phyloP scores from a whole-genome alignment of 2,888 invertebrate species.

The Caenorhabditis becei region DNA sequence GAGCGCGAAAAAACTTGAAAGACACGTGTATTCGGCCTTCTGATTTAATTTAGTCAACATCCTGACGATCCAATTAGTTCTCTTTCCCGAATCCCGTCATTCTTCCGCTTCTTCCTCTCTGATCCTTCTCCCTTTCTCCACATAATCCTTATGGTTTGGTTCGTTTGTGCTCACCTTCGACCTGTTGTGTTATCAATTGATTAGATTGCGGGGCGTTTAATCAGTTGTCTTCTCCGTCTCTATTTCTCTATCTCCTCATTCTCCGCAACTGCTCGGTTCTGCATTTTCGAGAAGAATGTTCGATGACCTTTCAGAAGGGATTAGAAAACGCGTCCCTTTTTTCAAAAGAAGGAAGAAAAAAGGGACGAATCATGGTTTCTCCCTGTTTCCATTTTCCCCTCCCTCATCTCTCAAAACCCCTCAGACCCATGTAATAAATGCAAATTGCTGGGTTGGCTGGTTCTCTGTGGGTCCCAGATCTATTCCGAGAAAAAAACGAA shows the following conservation, averaged over 20 bases:
- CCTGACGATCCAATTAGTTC: slow-evolving; percentile 22
- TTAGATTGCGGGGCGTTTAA: slow-evolving; percentile 41
- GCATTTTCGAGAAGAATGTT: slow-evolving; percentile 30
- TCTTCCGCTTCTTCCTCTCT: neutral
- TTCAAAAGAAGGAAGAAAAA: slow-evolving; percentile 9
- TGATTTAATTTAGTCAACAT: slow-evolving; percentile 30
- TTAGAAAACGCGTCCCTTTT: slow-evolving; percentile 25
- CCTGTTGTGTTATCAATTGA: slow-evolving; percentile 34
- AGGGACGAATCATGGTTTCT: slow-evolving; percentile 18
- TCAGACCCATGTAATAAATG: slow-evolving; percentile 43
- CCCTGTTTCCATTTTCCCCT: slow-evolving; percentile 1
- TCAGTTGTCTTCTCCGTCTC: slow-evolving; percentile 18
- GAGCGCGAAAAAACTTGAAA: neutral
- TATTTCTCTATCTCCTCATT: neutral
- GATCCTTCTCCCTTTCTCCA: neutral
- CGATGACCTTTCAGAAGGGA: slow-evolving; percentile 23
- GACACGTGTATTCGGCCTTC: slow-evolving; percentile 18
- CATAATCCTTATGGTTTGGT: neutral
- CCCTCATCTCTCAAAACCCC: neutral
- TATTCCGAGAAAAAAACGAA: neutral
- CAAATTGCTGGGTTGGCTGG: slow-evolving; percentile 42
- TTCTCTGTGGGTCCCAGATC: neutral
- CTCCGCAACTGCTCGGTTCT: neutral
- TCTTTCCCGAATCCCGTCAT: neutral
- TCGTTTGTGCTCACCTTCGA: slow-evolving; percentile 10